phyloP scores from a whole-genome alignment of 2,888 invertebrate genomes.

The Empis livida region DNA sequence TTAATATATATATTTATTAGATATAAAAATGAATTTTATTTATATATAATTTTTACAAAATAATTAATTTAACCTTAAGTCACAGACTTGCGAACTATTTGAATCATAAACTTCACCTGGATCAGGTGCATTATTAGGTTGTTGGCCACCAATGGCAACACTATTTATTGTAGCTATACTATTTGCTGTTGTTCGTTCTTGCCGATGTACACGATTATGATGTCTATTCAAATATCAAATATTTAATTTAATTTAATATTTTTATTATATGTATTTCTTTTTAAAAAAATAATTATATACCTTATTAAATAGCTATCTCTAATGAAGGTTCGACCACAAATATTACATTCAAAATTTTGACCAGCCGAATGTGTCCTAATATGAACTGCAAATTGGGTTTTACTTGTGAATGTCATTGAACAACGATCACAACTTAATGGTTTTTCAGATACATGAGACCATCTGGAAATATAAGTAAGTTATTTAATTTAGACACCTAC shows the following conservation, averaged over 20 bases:
- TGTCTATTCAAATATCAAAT: conserved; percentile 36
- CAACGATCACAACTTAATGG: conserved; percentile 59
- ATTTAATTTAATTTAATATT: neutral
- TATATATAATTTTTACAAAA: neutral
- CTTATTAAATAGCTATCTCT: conserved; percentile 66
- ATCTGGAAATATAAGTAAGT: conserved; percentile 36
- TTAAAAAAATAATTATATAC: conserved; percentile 18
- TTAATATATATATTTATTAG: neutral
- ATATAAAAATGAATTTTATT: neutral
- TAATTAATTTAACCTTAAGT: conserved; percentile 15
- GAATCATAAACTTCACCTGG: conserved; percentile 19
- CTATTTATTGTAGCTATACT: conserved; percentile 41
- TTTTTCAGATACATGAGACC: conserved; percentile 67
- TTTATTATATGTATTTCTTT: neutral
- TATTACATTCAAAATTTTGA: conserved; percentile 58
- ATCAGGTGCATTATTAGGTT: conserved; percentile 16
- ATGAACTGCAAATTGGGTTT: conserved; percentile 62
- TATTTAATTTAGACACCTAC: too few species aligned
- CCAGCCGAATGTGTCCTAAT: conserved; percentile 59
- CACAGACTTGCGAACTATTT: conserved; percentile 20
- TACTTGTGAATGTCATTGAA: conserved; percentile 59
- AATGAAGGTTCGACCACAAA: conserved; percentile 61
- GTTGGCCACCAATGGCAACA: conserved; percentile 31
- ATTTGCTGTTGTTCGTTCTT: conserved; percentile 44
- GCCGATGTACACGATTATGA: conserved; percentile 61